These are phyloP conservation scores for Patella depressa DNA, from an alignment of 2,888 invertebrate genomes.

Conservation along the genomic window DNA sequence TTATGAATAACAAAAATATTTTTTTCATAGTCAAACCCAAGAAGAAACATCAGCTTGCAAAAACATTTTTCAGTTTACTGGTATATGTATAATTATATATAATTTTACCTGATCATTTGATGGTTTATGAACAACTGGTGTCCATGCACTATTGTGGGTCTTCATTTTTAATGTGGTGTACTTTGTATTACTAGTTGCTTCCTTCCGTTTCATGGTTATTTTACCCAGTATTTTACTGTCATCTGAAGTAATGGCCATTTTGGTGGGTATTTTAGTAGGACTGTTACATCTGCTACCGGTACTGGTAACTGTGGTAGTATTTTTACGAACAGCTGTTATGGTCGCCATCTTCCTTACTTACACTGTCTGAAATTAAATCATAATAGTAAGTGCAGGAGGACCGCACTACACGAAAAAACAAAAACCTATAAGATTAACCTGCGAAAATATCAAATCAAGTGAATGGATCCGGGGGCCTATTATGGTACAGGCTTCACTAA, in stretches of 20 bases:
- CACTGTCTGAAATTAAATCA: no score
- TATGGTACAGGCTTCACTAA: no score
- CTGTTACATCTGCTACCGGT: conserved; percentile 15
- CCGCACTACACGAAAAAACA: no score
- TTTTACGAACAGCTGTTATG: conserved; percentile 12
- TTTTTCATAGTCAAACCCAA: no score
- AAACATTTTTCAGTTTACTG: no score
- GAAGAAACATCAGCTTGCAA: no score
- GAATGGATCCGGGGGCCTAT: no score
- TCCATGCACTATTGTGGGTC: conserved; percentile 68
- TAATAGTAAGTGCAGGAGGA: no score
- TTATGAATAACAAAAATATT: no score
- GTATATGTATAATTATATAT: no score
- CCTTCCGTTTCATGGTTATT: conserved; percentile 53
- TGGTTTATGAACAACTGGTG: conserved; percentile 65
- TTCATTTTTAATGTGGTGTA: conserved; percentile 61
- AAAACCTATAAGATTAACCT: no score
- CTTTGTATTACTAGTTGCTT: conserved; percentile 50
- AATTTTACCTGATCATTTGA: conserved; percentile 67
- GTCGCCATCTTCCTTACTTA: conserved; percentile 1
- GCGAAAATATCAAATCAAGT: no score
- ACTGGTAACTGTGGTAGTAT: neutral
- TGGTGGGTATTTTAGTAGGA: conserved; percentile 34
- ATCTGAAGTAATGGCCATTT: conserved; percentile 53
- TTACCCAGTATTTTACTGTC: conserved; percentile 62